Evolutionary conservation across 2,888 invertebrate species (phyloP).

Genomic region (Ptilodon capucinus): DNA sequence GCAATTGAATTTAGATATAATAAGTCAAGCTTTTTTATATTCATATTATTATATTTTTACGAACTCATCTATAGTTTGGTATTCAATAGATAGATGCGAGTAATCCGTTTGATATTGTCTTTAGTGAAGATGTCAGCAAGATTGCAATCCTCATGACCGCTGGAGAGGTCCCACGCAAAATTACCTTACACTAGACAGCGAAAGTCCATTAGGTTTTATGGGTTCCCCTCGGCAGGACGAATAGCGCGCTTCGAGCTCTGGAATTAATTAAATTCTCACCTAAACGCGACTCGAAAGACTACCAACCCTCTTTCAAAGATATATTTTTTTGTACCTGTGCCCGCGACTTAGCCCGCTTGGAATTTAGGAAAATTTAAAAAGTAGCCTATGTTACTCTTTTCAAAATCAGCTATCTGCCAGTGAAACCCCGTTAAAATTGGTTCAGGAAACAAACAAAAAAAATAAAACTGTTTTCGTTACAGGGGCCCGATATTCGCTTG

Average conservation of each 20-base stretch:
- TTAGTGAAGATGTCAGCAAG: conserved; percentile 44
- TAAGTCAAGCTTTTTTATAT: no score
- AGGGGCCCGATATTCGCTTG: no score
- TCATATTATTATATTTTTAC: background rate
- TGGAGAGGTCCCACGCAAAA: conserved; percentile 59
- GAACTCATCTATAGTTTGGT: background rate
- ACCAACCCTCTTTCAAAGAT: conserved; percentile 19
- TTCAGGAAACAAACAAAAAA: no score
- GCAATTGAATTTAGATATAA: no score
- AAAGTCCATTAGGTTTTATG: conserved; percentile 81
- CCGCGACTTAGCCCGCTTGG: no score
- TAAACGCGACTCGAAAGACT: conserved; percentile 53
- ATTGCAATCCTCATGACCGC: conserved; percentile 58
- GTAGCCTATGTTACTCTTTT: no score
- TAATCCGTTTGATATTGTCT: background rate
- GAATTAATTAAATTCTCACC: conserved; percentile 77
- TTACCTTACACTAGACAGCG: conserved; percentile 71
- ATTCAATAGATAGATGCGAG: background rate
- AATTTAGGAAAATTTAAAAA: no score
- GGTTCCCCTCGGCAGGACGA: conserved; percentile 66
- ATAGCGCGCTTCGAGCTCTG: conserved; percentile 64
- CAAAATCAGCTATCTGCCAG: no score
- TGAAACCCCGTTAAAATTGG: no score
- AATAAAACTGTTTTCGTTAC: no score
- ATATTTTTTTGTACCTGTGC: conserved; percentile 14